Conservation (phyloP, 2,113 vertebrate genomes). For the Eublepharis macularius region DNA sequence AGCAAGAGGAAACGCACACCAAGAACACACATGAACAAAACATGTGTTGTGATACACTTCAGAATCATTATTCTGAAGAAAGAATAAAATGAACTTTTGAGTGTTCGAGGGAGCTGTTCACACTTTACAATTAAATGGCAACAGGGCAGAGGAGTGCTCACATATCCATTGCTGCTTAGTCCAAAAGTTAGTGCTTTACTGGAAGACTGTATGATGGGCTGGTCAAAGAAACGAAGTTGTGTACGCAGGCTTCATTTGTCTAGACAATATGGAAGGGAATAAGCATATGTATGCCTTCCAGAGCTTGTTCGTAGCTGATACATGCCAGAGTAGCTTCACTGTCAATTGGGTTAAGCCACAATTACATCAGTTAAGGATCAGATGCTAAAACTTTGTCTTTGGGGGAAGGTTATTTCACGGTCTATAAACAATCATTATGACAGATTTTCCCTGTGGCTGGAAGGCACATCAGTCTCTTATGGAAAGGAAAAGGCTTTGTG, state of each 20-base stretch:
- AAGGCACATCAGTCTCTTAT: not conserved
- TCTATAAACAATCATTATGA: not conserved
- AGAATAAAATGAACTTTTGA: too few relatives aligned
- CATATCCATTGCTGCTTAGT: not conserved
- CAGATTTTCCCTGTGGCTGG: not conserved
- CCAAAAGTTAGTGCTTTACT: not conserved
- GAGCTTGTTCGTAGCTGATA: slow-evolving; percentile 10
- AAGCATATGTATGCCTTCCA: not conserved
- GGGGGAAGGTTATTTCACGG: slow-evolving; percentile 20
- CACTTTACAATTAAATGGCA: too few relatives aligned
- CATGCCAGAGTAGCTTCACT: slow-evolving; percentile 3
- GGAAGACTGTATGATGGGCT: not conserved
- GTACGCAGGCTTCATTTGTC: slow-evolving; percentile 33
- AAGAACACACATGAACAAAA: too few relatives aligned
- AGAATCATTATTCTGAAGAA: too few relatives aligned
- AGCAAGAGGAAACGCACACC: too few relatives aligned
- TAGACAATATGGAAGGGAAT: slow-evolving; percentile 26
- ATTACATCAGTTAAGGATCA: slow-evolving; percentile 41
- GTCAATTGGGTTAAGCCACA: slow-evolving; percentile 9
- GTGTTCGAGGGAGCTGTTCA: too few relatives aligned
- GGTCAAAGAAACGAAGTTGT: slow-evolving; percentile 4
- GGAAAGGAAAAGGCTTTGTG: not conserved
- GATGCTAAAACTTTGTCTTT: slow-evolving; percentile 19
- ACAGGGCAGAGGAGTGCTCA: too few relatives aligned
- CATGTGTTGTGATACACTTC: too few relatives aligned